phyloP scores from a whole-genome alignment of 2,113 vertebrate species.

The Anoura caudifer region DNA sequence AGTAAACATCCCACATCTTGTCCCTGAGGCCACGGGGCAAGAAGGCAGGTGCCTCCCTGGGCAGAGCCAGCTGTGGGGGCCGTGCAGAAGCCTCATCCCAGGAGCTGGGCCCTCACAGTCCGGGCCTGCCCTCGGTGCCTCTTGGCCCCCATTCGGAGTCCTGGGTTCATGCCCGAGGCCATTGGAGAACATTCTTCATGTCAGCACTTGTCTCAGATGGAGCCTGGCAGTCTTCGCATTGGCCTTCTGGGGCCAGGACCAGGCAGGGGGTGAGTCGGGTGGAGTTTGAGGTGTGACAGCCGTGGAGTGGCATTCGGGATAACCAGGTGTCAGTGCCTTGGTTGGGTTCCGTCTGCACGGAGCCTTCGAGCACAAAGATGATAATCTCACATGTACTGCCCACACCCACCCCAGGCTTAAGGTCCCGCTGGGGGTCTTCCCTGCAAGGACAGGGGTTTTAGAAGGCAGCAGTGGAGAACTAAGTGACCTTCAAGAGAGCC shows the following conservation, averaged over 20 bases:
- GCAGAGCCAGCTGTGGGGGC: not conserved
- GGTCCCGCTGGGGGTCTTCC: not conserved
- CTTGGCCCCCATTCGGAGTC: not conserved
- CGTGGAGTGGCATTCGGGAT: not conserved
- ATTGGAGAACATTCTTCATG: not conserved
- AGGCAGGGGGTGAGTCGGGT: not conserved
- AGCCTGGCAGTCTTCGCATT: not conserved
- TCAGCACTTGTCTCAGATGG: not conserved
- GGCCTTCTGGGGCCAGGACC: not conserved
- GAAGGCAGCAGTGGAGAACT: not conserved
- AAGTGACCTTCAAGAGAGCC: not conserved
- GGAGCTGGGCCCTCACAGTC: not conserved
- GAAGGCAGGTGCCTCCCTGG: not conserved
- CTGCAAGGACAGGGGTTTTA: not conserved
- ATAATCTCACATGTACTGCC: not conserved
- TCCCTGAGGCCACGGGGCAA: not conserved
- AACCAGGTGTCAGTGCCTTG: constrained; percentile 1
- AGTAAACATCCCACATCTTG: not conserved
- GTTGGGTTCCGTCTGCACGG: not conserved
- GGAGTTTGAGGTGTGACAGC: not conserved
- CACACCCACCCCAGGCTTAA: not conserved
- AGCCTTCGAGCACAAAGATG: constrained; percentile 44
- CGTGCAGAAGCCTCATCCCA: fast-evolving
- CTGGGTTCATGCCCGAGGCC: not conserved
- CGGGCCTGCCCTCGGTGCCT: not conserved